Evolutionary conservation across 2,113 vertebrate genomes (phyloP), one percentile per base, ranked within the genome.

Genomic region (Caloenas nicobarica): DNA sequence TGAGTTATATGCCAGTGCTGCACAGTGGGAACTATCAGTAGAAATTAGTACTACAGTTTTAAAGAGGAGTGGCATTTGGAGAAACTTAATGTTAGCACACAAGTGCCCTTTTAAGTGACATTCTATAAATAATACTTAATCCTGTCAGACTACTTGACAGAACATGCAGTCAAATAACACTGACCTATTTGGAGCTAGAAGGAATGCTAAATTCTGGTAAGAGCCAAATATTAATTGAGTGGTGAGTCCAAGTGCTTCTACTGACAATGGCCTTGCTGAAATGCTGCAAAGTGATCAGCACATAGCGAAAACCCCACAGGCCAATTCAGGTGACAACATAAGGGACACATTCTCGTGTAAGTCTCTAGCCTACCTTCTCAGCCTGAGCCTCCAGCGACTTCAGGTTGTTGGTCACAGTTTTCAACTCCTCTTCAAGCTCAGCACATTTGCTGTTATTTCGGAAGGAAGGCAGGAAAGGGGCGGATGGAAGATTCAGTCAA

Each of bases 341-440:
- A 74, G 57, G 73, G 88, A 65, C 21, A 86, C n/a, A 40, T 93
- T 94, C 69, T 88, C 89, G 90, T 22, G 0, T 44, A 83, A 72
- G 76, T 94, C 96, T 96, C 95, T 95, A 97, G 96, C 99, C 97
- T 99, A 99, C 99, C 99, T 99, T 99, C 98, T 99, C 99, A 97
- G 99, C 99, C 99, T 99, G 99, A 98, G 99, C 99, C 98, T 99
- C 99, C 99, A 99, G 98, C 97, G 99, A 99, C 99, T 99, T 99
- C 98, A 99, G 98, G 98, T 99, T 99, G 99, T 99, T 99, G 98
- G 99, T 99, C 98, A 99, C 99, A 98, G 99, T 99, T 99, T 99
- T 99, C 99, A 99, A 98, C 96, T 99, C 99, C 98, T 99, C 99
- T 99, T 99, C 99, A 99, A 99, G 99, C 97, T 99, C 99, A 98